These are phyloP conservation scores for Phataginus tetradactyla DNA, from an alignment of 2,797 vertebrate species.

Conservation along the genomic window DNA sequence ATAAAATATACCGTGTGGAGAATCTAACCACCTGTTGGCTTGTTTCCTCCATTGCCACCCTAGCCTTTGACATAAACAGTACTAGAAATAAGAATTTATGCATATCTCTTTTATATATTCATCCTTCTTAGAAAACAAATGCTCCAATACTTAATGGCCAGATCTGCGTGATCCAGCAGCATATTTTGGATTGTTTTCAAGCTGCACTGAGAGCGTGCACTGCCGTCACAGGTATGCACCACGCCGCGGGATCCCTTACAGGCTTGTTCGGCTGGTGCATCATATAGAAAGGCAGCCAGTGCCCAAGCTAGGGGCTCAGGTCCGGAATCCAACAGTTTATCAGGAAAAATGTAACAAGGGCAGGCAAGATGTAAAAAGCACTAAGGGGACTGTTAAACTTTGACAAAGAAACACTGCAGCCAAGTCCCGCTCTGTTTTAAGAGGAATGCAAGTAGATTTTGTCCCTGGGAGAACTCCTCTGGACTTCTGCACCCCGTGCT, in stretches of 20 bases:
- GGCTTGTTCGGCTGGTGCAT: background rate
- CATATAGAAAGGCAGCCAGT: background rate
- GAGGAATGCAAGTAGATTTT: background rate
- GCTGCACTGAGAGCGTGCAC: no score
- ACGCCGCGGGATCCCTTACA: rapidly evolving
- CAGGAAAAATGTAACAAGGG: background rate
- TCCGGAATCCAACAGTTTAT: background rate
- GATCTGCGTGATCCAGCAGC: background rate
- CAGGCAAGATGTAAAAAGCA: background rate
- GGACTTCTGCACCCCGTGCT: no score
- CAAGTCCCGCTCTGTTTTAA: background rate
- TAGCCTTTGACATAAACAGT: background rate
- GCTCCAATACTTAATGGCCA: background rate
- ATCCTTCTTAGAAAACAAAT: background rate
- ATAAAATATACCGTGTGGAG: background rate
- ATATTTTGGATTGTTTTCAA: background rate
- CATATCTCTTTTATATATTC: background rate
- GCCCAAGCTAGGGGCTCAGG: background rate
- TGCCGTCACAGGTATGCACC: background rate
- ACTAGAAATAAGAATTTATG: background rate
- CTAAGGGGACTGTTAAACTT: background rate
- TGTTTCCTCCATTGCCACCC: background rate
- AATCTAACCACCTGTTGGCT: background rate
- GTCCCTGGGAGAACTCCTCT: background rate
- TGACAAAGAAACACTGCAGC: background rate